Evolutionary conservation across 2,888 invertebrate species (phyloP).

Genomic region (Melanostoma mellinum): DNA sequence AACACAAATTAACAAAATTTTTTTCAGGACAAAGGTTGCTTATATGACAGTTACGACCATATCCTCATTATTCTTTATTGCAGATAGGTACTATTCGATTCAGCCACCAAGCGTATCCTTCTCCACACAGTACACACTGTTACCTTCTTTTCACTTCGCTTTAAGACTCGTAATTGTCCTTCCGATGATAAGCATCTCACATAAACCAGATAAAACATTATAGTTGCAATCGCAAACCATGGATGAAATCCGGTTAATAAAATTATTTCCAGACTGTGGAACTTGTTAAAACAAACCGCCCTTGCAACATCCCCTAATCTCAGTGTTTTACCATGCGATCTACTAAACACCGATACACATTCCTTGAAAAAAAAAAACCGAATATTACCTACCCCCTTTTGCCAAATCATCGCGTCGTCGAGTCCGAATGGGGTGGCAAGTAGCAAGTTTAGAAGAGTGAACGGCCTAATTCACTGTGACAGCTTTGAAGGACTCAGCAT

Average conservation of each 20-base stretch:
- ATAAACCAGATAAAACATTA: conserved; percentile 23
- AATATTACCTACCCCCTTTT: conserved; percentile 32
- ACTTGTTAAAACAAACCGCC: conserved; percentile 72
- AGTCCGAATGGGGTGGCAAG: conserved; percentile 41
- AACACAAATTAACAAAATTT: no score
- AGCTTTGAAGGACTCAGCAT: conserved; percentile 60
- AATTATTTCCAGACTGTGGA: conserved; percentile 73
- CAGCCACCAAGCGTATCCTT: no score
- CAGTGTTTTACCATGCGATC: conserved; percentile 17
- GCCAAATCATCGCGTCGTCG: conserved; percentile 14
- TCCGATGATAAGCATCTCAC: conserved; percentile 47
- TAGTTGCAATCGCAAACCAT: conserved; percentile 40
- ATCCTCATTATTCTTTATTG: no score
- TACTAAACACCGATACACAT: conserved; percentile 26
- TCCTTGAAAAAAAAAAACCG: neutral
- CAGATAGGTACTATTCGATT: no score
- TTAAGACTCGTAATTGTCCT: neutral
- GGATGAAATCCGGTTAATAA: conserved; percentile 67
- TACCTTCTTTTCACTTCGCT: no score
- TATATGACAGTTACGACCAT: no score
- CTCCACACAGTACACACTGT: no score
- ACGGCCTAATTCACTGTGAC: conserved; percentile 63
- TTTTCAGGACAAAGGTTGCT: no score
- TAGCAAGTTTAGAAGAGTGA: conserved; percentile 39
- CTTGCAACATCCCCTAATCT: conserved; percentile 56